phyloP scores from a whole-genome alignment of 2,113 vertebrate genomes.

The Hyla sarda region DNA sequence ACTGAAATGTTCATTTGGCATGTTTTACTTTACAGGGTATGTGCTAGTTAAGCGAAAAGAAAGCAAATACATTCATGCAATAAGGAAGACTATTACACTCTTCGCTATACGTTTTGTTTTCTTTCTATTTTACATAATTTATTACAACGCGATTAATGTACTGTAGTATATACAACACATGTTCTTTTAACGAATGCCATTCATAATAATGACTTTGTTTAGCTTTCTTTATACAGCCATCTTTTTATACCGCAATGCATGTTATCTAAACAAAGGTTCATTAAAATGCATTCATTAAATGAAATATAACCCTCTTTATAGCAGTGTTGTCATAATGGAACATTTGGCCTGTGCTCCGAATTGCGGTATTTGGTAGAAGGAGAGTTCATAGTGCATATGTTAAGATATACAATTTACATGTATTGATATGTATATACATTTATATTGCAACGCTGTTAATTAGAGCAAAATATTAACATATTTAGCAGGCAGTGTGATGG shows the following conservation, averaged over 20 bases:
- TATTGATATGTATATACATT: neutral
- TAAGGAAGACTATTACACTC: neutral
- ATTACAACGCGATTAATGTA: neutral
- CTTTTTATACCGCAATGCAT: neutral
- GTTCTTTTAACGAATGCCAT: neutral
- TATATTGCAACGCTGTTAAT: neutral
- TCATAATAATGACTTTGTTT: neutral
- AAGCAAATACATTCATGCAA: neutral
- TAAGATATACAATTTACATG: neutral
- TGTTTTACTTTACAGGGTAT: neutral
- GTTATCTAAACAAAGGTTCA: neutral
- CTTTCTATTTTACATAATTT: neutral
- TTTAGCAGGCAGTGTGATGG: neutral
- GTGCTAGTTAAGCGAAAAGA: neutral
- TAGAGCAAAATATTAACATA: neutral
- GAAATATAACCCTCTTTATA: neutral
- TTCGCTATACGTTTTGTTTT: neutral
- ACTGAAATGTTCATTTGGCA: neutral
- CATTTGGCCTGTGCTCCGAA: neutral
- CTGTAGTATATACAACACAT: neutral
- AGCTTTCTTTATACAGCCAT: neutral
- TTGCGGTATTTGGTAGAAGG: neutral
- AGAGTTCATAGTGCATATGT: neutral
- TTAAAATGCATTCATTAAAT: neutral
- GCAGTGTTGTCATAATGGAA: neutral